phyloP scores from a whole-genome alignment of 2,888 invertebrate species.

The Acrobasis consociella region DNA sequence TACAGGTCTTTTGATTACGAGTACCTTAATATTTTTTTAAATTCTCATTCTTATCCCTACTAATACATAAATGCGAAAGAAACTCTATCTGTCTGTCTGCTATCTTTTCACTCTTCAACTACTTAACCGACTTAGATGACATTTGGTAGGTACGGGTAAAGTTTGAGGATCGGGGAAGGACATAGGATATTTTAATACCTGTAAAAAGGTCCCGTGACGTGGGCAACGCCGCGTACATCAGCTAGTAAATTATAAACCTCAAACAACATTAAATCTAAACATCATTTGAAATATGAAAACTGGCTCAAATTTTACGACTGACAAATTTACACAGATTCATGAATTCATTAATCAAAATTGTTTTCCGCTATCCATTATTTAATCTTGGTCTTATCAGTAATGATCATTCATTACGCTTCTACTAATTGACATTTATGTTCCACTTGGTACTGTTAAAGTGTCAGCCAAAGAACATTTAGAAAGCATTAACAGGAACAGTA shows the following conservation, averaged over 20 bases:
- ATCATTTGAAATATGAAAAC: background rate
- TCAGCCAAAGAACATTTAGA: constrained; percentile 3
- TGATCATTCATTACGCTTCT: background rate
- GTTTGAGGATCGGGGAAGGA: no score
- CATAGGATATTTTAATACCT: no score
- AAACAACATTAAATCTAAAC: background rate
- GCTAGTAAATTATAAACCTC: background rate
- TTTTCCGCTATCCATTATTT: constrained; percentile 7
- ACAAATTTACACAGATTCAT: background rate
- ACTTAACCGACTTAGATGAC: no score
- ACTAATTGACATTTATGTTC: constrained; percentile 14
- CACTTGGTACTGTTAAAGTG: constrained; percentile 4
- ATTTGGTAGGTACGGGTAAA: no score
- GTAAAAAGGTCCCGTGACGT: no score
- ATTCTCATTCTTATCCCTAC: no score
- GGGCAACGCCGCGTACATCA: no score
- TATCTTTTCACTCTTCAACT: no score
- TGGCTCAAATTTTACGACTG: background rate
- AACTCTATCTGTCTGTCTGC: no score
- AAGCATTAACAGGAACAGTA: constrained; percentile 10
- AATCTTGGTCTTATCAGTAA: constrained; percentile 8
- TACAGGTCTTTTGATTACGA: no score
- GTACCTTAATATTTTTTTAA: no score
- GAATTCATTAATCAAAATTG: constrained; percentile 7
- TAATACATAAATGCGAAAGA: no score